Evolutionary conservation across 2,797 vertebrate genomes (phyloP), one percentile per base, ranked within the genome.

Genomic region (Rhinogobio ventralis): DNA sequence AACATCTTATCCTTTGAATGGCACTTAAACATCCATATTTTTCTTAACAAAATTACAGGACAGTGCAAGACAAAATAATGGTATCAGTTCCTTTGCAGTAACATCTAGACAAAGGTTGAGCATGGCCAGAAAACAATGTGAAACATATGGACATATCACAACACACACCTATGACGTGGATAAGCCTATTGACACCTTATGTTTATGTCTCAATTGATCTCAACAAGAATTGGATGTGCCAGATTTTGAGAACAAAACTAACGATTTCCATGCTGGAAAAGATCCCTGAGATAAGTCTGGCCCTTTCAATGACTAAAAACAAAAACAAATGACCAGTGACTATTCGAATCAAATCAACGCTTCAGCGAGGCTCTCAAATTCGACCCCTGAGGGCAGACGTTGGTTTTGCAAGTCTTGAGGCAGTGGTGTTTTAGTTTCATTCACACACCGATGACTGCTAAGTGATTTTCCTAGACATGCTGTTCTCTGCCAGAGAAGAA

Each of bases 401-500:
- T 23, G 45, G 66, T 85, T 82, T 84, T 66, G 72, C 46, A 60
- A 45, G 28, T 45, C 42, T 76, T 25, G 23, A 79, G 33, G 75
- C 42, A 49, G 79, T 30, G 66, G 69, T 71, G 74, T 76, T 85
- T 85, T 71, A 53, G 83, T 71, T 85, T 85, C 90, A 79, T 81
- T 87, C 79, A 88, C 85, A 89, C 83, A 86, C 81, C 86, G 79
- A 81, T 68, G 84, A 87, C 88, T 85, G 87, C 88, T 92, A 90
- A 91, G 91, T 92, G 92, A 90, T 92, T 93, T 94, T 93, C 91
- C 91, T 92, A 92, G 92, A 90, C 89, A 84, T 57, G 13, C 73
- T 42, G 85, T 82, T 85, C 66, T 33, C 85, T 88, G 93, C 91
- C 92, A 93, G 88, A 28, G 30, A 88, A 85, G 91, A 90, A 94